Evolutionary conservation across 2,888 invertebrate species (phyloP).

Genomic region (Lutraria lutraria): DNA sequence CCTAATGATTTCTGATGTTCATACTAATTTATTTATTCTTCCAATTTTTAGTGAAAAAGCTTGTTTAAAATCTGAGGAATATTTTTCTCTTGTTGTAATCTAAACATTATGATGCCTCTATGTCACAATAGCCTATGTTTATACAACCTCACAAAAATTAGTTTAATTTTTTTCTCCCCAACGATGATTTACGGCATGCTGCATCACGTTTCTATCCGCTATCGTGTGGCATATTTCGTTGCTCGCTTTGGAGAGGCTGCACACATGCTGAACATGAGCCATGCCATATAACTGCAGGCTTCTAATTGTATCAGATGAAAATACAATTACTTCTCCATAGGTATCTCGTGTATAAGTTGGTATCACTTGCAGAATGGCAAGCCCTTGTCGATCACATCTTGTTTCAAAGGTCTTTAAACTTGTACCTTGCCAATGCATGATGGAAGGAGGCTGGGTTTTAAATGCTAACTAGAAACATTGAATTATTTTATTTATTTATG

Average conservation of each 20-base stretch:
- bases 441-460: conserved; percentile 17
- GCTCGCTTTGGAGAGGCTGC: conserved; percentile 23
- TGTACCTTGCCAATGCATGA: conserved; percentile 15
- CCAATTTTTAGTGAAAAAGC: neutral
- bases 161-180: neutral
- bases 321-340: conserved; percentile 58
- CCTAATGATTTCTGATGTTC: conserved; percentile 21
- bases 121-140: conserved; percentile 7
- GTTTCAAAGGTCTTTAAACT: conserved; percentile 29
- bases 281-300: conserved; percentile 65
- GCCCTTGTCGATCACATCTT: conserved; percentile 43
- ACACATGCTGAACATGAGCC: conserved; percentile 36
- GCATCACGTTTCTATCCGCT: neutral
- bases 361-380: conserved; percentile 36
- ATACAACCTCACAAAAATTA: neutral
- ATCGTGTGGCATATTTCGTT: conserved; percentile 12
- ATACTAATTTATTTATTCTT: neutral
- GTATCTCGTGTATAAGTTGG: conserved; percentile 57
- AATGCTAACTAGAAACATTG: conserved; percentile 15
- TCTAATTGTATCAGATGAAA: conserved; percentile 70
- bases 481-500: conserved; percentile 2
- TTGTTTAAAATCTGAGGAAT: neutral
- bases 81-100: neutral
- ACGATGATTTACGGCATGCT: neutral
- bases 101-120: neutral